Percentiles rank a stretch among this genome's conserved stretches.
These are phyloP conservation scores for Apodemus agrarius DNA, from an alignment of 2,797 vertebrate genomes.

Conservation along the genomic window DNA sequence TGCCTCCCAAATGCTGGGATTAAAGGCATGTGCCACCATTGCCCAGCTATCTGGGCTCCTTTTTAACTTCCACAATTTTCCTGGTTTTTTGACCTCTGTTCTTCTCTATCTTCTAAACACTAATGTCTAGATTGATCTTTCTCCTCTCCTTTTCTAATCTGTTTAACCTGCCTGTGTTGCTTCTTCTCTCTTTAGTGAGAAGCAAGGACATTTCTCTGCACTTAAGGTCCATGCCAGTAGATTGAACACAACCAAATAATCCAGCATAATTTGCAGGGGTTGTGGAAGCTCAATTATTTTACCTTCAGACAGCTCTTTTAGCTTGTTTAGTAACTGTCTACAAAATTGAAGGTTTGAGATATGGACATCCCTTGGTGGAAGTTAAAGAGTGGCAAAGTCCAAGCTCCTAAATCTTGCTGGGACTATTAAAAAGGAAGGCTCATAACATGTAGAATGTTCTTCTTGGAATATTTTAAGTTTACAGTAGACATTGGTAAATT, in stretches of 20 bases:
- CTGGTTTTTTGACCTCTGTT: background rate
- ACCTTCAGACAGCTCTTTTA: background rate
- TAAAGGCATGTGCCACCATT: too few species aligned
- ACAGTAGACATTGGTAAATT: background rate
- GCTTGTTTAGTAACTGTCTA: background rate
- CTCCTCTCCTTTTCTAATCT: background rate
- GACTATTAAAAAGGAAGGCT: background rate
- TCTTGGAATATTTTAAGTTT: conserved; percentile 19
- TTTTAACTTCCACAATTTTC: background rate
- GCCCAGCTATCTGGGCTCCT: too few species aligned
- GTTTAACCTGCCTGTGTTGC: background rate
- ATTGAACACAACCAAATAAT: background rate
- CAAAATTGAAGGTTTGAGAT: background rate
- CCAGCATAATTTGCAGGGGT: background rate
- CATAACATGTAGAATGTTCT: background rate
- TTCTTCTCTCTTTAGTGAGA: background rate
- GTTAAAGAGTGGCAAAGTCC: background rate
- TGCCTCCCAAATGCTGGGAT: too few species aligned
- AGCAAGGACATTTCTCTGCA: background rate
- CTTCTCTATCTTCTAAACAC: background rate
- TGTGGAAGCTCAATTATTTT: background rate
- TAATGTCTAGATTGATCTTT: background rate
- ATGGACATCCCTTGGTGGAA: background rate
- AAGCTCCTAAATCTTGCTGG: background rate
- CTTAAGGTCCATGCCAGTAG: background rate